Conservation (phyloP, 2,797 vertebrate species). For the Melanotaenia maccullochi region DNA sequence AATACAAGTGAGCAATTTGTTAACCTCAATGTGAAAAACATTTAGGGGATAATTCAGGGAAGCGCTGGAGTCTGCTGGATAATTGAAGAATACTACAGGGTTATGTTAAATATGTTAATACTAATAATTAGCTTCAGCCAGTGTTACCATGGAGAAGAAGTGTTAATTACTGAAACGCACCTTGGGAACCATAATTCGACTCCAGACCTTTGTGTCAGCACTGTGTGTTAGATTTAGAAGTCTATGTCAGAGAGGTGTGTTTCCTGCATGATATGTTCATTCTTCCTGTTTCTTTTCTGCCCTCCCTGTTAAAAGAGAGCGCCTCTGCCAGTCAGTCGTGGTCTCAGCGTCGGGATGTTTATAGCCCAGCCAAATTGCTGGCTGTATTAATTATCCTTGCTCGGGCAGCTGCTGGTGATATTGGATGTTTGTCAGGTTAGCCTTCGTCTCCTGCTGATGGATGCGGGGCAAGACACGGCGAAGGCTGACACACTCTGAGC, state of each 20-base stretch:
- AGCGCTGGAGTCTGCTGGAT: not conserved
- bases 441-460: constrained; percentile 70
- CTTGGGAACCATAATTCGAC: not conserved
- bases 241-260: constrained; percentile 7
- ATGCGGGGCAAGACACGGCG: constrained; percentile 58
- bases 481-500: constrained; percentile 54
- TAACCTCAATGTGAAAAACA: not conserved
- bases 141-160: constrained; percentile 18
- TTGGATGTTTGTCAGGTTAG: constrained; percentile 86
- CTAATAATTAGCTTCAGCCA: constrained; percentile 28
- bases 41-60: not conserved
- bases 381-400: constrained; percentile 84
- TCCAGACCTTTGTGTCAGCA: not conserved
- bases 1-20: not conserved
- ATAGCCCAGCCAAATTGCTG: constrained; percentile 77
- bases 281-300: constrained; percentile 12
- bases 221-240: not conserved
- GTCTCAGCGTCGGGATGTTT: constrained; percentile 59
- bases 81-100: constrained; percentile 13
- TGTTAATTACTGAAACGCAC: constrained; percentile 3
- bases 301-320: constrained; percentile 15
- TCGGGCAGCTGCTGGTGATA: constrained; percentile 55
- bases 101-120: constrained; percentile 8
- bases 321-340: constrained; percentile 24
- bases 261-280: constrained; percentile 11